Conservation (phyloP, 2,113 vertebrate species). For the Burhinus oedicnemus region DNA sequence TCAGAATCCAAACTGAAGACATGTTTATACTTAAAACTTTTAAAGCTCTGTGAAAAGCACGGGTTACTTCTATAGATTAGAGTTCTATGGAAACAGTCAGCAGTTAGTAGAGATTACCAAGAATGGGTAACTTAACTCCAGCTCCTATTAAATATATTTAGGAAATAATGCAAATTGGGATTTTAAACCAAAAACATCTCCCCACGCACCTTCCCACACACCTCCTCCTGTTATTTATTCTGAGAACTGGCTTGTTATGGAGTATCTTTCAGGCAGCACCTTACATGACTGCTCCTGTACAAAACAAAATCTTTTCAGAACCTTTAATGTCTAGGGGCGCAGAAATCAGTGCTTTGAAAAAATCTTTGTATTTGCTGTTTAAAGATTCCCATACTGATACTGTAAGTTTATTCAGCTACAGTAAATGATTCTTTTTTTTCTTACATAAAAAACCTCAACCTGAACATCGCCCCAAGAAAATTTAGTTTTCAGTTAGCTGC, state of each 20-base stretch:
- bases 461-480: background rate
- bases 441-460: background rate
- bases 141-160: background rate
- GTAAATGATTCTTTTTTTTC: background rate
- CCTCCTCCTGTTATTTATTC: conserved; percentile 9
- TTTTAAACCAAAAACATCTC: background rate
- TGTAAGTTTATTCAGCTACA: background rate
- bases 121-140: background rate
- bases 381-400: background rate
- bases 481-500: background rate
- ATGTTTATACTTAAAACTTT: background rate
- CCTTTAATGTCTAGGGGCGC: background rate
- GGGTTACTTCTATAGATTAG: background rate
- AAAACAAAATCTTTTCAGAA: background rate
- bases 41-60: background rate
- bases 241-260: background rate
- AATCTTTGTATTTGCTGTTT: background rate
- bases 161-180: background rate
- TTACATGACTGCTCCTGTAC: background rate
- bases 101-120: background rate
- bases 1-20: background rate
- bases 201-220: background rate
- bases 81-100: background rate
- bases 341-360: background rate
- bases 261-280: background rate